These are phyloP conservation scores for Gryllus bimaculatus DNA, from an alignment of 1,140 invertebrate genomes.

Conservation along the genomic window DNA sequence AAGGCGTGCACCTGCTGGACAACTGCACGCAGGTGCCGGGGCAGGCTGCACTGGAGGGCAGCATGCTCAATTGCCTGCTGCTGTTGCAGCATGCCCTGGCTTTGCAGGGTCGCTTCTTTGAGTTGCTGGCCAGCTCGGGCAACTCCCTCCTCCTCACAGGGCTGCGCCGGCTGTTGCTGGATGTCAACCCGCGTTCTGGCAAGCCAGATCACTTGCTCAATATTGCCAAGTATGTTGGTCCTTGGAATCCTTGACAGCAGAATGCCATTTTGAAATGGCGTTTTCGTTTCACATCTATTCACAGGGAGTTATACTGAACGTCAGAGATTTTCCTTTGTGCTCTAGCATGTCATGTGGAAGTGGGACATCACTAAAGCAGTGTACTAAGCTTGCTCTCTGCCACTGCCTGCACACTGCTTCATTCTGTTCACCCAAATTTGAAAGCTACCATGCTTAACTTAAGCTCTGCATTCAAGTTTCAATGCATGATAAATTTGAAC, in stretches of 20 bases:
- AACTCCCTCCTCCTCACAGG: conserved; percentile 56
- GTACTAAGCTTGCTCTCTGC: no score
- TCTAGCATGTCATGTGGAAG: no score
- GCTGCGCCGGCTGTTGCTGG: conserved; percentile 71
- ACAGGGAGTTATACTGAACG: not conserved
- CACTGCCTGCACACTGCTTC: no score
- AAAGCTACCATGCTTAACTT: no score
- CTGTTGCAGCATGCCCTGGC: conserved; percentile 52
- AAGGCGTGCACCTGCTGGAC: conserved; percentile 62
- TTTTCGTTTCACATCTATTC: no score
- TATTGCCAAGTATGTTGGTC: conserved; percentile 52
- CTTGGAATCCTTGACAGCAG: no score
- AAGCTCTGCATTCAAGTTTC: no score
- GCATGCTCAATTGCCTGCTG: conserved; percentile 55
- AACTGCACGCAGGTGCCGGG: conserved; percentile 56
- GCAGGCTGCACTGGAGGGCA: conserved; percentile 54
- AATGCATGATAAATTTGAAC: no score
- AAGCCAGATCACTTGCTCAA: conserved; percentile 73
- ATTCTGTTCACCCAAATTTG: no score
- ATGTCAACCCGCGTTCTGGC: conserved; percentile 63
- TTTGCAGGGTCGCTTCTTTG: conserved; percentile 57
- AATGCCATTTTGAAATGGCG: no score
- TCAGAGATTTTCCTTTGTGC: no score
- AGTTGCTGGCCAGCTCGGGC: conserved; percentile 40
- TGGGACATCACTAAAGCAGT: no score